Conservation (phyloP, 2,888 invertebrate species). For the Drosophila gaucha region DNA sequence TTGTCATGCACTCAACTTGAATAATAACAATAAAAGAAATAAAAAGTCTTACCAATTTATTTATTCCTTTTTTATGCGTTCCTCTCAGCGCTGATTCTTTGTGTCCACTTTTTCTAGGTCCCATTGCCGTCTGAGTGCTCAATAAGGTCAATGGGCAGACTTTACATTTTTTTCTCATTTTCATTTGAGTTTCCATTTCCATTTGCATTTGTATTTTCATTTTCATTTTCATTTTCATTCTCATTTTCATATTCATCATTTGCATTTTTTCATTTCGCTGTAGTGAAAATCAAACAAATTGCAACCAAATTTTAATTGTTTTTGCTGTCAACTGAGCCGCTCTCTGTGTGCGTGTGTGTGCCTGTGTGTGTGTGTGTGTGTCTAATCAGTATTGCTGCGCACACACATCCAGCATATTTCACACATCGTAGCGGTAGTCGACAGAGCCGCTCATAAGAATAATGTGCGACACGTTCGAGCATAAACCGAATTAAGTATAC, state of each 20-base stretch:
- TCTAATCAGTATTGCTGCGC: conserved; percentile 72
- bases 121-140: conserved; percentile 50
- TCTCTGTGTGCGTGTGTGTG: not conserved
- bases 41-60: conserved; percentile 5
- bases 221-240: conserved; percentile 40
- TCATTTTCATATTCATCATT: conserved; percentile 20
- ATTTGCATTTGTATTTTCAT: conserved; percentile 39
- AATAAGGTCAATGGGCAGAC: conserved; percentile 75
- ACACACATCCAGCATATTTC: conserved; percentile 77
- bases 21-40: conserved; percentile 1
- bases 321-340: conserved; percentile 36
- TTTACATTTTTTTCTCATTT: conserved; percentile 39
- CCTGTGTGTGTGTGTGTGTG: conserved; percentile 12
- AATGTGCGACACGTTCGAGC: conserved; percentile 77
- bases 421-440: conserved; percentile 65
- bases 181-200: conserved; percentile 24
- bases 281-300: conserved; percentile 74
- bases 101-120: conserved; percentile 11
- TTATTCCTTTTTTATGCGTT: not conserved
- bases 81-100: conserved; percentile 7
- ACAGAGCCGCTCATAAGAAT: conserved; percentile 59
- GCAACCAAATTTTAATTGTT: conserved; percentile 64
- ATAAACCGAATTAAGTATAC: conserved; percentile 78
- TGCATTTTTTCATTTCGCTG: conserved; percentile 47
- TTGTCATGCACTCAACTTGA: not conserved